Base-by-base conservation (phyloP, 2,888 invertebrate genomes). In the Pterobdella sp. region DNA sequence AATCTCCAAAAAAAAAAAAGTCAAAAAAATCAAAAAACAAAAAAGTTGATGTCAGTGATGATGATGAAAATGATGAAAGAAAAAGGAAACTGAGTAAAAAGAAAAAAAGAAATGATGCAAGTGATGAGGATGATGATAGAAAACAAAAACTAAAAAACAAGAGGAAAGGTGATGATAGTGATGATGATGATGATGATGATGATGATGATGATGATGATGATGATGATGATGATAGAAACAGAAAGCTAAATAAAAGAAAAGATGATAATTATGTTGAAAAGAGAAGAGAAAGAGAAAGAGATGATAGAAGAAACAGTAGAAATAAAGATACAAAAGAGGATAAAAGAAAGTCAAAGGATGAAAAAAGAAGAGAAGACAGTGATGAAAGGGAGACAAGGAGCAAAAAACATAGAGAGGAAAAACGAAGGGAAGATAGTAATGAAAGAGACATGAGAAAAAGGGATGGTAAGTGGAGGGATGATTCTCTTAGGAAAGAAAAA, bases 191-290 rank as follows among this genome's bases (percentile, higher is more conserved):
- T 34, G 67, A 34, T 34, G 31, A 67, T 29, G 34, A 32, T 10
- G 67, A 10, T 36, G 14, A 10, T 7, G 14, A 10, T 67, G 67
- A 32, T 35, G 34, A 32, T 67, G 67, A 67, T 35, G 67, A 67
- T 67, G 67, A 67, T 31, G 67, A 67, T 67, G 67, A 29, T 35
- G 67, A 32, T 10, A 32, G 18, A 31, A 36, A 10, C 7, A 32
- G 18, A 34, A 67, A 10, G 34, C 18, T 67, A 7, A 67, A 42
- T 22, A 42, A 22, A 42, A 42, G 49, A 42, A 42, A 22, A 22
- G 22, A 42, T 42, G 49, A 42, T 7, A 14, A 7, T 14, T 22
- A 7, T 14, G 49, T 42, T 7, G 22, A 42, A 7, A 22, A 42
- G 10, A 42, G 49, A 42, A 42, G 49, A 42, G 22, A 22, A 22